Evolutionary conservation across 2,797 vertebrate species (phyloP).

Genomic region (Ptychobarbus kaznakovi): DNA sequence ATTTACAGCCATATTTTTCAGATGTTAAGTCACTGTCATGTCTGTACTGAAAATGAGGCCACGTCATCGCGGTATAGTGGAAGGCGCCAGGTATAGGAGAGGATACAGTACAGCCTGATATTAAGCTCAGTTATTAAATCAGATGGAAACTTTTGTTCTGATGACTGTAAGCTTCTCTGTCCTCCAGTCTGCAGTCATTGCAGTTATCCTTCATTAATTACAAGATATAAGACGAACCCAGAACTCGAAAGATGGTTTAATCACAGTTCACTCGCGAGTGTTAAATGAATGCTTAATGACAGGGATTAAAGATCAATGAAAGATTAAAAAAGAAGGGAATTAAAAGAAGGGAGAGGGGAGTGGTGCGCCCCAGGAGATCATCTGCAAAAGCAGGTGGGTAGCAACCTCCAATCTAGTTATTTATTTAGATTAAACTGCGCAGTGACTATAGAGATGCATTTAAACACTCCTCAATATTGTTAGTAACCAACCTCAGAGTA

Average conservation of each 20-base stretch:
- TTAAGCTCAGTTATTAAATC: slow-evolving; percentile 27
- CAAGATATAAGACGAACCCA: slow-evolving; percentile 44
- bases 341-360: slow-evolving; percentile 15
- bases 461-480: neutral
- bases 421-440: slow-evolving; percentile 26
- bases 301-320: slow-evolving; percentile 45
- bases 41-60: neutral
- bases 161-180: slow-evolving; percentile 12
- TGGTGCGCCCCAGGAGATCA: slow-evolving; percentile 21
- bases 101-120: slow-evolving; percentile 4
- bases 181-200: slow-evolving; percentile 14
- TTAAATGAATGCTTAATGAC: slow-evolving; percentile 48
- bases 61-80: neutral
- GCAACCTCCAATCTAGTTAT: slow-evolving; percentile 32
- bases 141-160: slow-evolving; percentile 11
- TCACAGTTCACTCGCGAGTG: slow-evolving; percentile 29
- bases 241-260: slow-evolving; percentile 39
- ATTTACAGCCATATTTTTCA: neutral
- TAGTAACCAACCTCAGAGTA: slow-evolving; percentile 11
- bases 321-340: slow-evolving; percentile 26
- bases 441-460: slow-evolving; percentile 37
- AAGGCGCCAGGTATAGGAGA: slow-evolving; percentile 1
- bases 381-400: slow-evolving; percentile 19
- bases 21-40: neutral
- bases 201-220: slow-evolving; percentile 44